phyloP scores from a whole-genome alignment of 2,113 vertebrate species.

The Rhineura floridana region DNA sequence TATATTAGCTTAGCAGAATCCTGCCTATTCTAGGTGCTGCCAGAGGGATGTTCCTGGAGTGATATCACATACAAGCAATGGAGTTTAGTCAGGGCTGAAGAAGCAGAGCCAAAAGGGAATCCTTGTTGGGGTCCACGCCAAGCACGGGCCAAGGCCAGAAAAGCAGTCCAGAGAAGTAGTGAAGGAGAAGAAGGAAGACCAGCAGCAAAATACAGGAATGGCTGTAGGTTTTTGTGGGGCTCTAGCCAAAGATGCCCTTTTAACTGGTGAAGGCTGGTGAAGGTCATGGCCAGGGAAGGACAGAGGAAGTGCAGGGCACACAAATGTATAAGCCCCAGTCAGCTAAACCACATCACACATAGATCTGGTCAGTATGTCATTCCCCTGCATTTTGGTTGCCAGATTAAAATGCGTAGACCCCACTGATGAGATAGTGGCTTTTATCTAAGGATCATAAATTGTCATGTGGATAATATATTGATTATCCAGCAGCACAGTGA shows the following conservation, averaged over 20 bases:
- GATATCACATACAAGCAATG: background rate
- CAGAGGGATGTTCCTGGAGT: background rate
- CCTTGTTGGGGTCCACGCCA: background rate
- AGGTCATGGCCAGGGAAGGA: background rate
- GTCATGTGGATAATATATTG: background rate
- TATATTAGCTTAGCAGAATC: background rate
- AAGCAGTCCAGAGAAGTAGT: background rate
- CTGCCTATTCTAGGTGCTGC: background rate
- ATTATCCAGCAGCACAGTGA: background rate
- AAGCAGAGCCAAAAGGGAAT: background rate
- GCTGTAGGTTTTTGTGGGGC: background rate
- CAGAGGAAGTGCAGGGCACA: background rate
- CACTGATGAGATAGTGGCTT: background rate
- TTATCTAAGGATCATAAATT: background rate
- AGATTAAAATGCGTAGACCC: background rate
- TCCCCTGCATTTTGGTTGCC: background rate
- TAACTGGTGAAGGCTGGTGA: background rate
- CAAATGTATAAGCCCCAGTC: background rate
- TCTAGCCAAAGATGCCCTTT: background rate
- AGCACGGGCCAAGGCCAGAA: background rate
- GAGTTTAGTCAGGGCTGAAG: background rate
- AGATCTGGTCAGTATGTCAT: background rate
- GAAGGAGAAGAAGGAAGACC: background rate
- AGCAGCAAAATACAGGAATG: background rate
- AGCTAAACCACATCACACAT: background rate